Evolutionary conservation across 2,888 invertebrate species (phyloP).

Genomic region (Phania funesta): DNA sequence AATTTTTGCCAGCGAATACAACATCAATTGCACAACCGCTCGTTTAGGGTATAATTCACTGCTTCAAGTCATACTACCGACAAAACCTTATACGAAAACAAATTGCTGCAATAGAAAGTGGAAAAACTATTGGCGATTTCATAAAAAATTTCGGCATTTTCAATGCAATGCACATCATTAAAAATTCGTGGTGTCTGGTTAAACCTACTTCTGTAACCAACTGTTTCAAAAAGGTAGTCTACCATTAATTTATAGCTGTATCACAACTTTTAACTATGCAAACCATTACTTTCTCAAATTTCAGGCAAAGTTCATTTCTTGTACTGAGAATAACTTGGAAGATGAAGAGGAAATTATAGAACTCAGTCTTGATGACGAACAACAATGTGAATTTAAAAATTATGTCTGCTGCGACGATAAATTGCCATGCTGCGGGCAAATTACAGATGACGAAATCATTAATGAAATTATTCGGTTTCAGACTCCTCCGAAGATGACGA

Average conservation of each 20-base stretch:
- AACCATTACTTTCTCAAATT: no score
- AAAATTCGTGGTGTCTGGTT: no score
- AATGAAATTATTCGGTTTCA: slow-evolving; percentile 12
- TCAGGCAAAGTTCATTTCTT: slow-evolving; percentile 12
- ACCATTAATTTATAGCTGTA: no score
- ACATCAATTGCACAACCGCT: slow-evolving; percentile 60
- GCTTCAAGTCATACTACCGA: slow-evolving; percentile 57
- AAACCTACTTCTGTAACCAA: no score
- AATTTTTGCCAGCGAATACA: slow-evolving; percentile 61
- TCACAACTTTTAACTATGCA: no score
- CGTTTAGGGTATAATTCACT: slow-evolving; percentile 64
- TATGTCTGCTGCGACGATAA: slow-evolving; percentile 47
- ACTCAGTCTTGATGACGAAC: slow-evolving; percentile 20
- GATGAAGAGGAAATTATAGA: slow-evolving; percentile 1
- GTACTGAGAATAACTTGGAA: background rate
- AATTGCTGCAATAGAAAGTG: slow-evolving; percentile 53
- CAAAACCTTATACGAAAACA: slow-evolving; percentile 61
- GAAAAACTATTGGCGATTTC: slow-evolving; percentile 49
- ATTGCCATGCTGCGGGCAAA: slow-evolving; percentile 37
- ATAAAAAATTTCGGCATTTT: slow-evolving; percentile 53
- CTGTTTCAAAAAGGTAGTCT: no score
- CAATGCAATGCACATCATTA: slow-evolving; percentile 53
- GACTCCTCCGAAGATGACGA: slow-evolving; percentile 35
- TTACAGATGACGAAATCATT: slow-evolving; percentile 56
- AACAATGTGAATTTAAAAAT: slow-evolving; percentile 33